These are phyloP conservation scores for Pyrrhosoma nymphula DNA, from an alignment of 2,888 invertebrate species.

Conservation along the genomic window DNA sequence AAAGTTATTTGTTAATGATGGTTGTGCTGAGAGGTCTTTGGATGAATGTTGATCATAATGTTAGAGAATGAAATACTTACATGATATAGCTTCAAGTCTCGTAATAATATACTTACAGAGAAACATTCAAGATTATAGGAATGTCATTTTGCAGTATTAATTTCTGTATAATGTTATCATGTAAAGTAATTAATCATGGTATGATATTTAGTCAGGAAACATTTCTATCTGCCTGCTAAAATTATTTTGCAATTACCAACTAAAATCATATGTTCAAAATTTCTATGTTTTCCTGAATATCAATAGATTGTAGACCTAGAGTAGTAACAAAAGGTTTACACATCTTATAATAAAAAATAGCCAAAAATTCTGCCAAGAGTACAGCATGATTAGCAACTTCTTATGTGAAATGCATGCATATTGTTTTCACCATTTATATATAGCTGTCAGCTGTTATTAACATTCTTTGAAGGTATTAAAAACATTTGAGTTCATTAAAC, in stretches of 20 bases:
- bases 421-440: not conserved
- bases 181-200: not conserved
- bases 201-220: not conserved
- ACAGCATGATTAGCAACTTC: not conserved
- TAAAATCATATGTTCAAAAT: not conserved
- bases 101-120: not conserved
- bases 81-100: not conserved
- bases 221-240: not conserved
- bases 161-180: not conserved
- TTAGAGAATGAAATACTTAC: not conserved
- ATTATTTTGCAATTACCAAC: not conserved
- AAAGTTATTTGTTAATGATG: not conserved
- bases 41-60: not conserved
- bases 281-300: not conserved
- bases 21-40: constrained; percentile 18
- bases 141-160: not conserved
- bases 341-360: not conserved
- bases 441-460: not conserved
- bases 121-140: not conserved
- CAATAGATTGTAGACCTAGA: not conserved
- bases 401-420: not conserved
- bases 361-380: not conserved
- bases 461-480: not conserved
- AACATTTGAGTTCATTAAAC: not conserved
- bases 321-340: not conserved